These are phyloP conservation scores for Microplitis manilae DNA, from an alignment of 2,888 invertebrate species.

Conservation along the genomic window DNA sequence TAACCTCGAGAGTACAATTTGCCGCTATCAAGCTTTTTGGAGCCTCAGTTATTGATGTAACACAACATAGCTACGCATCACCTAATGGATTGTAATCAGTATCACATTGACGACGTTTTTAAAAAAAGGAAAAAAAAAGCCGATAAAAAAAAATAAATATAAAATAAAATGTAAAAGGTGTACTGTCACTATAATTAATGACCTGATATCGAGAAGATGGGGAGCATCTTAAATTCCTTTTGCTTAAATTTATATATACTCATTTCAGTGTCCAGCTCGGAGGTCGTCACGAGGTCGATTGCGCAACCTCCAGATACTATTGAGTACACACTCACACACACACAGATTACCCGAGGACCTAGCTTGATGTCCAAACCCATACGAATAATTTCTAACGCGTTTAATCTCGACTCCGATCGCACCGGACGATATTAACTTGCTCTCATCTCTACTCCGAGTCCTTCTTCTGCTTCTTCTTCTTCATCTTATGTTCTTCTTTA, in stretches of 20 bases:
- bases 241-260: constrained; percentile 15
- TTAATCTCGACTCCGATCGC: constrained; percentile 43
- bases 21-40: neutral
- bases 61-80: neutral
- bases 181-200: constrained; percentile 25
- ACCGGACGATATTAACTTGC: constrained; percentile 40
- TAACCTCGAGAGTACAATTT: neutral
- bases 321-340: neutral
- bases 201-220: constrained; percentile 25
- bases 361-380: constrained; percentile 25
- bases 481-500: neutral
- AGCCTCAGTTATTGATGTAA: neutral
- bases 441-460: constrained; percentile 37
- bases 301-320: constrained; percentile 32
- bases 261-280: constrained; percentile 27
- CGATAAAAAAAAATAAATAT: constrained; percentile 4
- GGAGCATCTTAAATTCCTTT: constrained; percentile 34
- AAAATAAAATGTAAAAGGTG: constrained; percentile 20
- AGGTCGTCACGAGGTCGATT: constrained; percentile 40
- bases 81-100: constrained; percentile 1
- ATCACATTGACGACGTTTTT: neutral
- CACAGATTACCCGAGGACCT: neutral
- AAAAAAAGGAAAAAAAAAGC: neutral
- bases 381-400: constrained; percentile 40
- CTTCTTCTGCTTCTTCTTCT: neutral